These are phyloP conservation scores for Drosophila cracens DNA, from an alignment of 2,888 invertebrate species.

Conservation along the genomic window DNA sequence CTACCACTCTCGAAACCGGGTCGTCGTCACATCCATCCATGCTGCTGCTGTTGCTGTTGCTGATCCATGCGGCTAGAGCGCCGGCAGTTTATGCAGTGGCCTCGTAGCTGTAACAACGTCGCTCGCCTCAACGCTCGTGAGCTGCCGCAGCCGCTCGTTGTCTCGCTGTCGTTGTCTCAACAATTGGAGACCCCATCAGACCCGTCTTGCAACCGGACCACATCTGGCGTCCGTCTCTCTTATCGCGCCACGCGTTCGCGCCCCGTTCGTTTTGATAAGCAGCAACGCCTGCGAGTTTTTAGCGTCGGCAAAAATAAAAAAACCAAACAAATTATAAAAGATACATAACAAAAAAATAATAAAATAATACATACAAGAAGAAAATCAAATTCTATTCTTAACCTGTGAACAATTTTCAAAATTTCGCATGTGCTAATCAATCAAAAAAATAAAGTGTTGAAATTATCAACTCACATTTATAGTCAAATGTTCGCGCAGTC, in stretches of 20 bases:
- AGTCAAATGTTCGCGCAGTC: constrained; percentile 15
- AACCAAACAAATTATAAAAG: neutral
- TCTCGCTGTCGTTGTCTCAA: constrained; percentile 18
- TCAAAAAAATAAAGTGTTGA: constrained; percentile 37
- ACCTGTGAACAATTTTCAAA: constrained; percentile 52
- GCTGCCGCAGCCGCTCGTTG: constrained; percentile 42
- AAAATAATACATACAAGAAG: neutral
- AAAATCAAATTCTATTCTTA: constrained; percentile 9
- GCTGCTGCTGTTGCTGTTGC: constrained; percentile 33
- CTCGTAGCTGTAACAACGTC: constrained; percentile 79
- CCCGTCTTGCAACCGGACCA: constrained; percentile 9
- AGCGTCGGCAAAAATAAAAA: constrained; percentile 52
- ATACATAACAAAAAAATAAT: neutral
- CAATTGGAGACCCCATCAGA: constrained; percentile 2
- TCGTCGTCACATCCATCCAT: constrained; percentile 52
- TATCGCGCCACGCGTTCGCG: constrained; percentile 67
- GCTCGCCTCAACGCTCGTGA: constrained; percentile 57
- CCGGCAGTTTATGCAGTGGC: constrained; percentile 77
- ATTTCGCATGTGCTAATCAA: constrained; percentile 59
- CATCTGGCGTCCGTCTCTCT: constrained; percentile 47
- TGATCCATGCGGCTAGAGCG: constrained; percentile 51
- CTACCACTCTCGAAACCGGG: constrained; percentile 62
- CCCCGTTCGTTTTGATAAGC: constrained; percentile 57
- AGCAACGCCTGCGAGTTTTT: constrained; percentile 38
- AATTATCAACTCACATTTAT: constrained; percentile 36